A percentile compares a stretch with the other conserved stretches of the same genome.
These are phyloP conservation scores for Pipistrellus kuhlii DNA, from an alignment of 2,797 vertebrate species.

Conservation along the genomic window DNA sequence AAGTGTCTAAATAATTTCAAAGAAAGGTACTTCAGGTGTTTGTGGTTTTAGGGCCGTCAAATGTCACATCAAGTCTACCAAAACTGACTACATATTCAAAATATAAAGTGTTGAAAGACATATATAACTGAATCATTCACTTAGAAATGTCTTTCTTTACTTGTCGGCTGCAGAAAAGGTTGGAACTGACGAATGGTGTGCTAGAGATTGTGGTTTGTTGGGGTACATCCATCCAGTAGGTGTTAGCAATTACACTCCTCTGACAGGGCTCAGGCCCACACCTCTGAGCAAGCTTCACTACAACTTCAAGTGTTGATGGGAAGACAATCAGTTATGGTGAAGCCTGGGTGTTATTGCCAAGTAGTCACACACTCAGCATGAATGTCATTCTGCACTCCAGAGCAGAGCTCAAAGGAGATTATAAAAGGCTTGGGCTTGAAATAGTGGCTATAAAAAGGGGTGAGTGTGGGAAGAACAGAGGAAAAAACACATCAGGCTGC, in stretches of 20 bases:
- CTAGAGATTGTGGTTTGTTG: conserved; percentile 57
- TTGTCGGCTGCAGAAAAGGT: conserved; percentile 50
- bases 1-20: conserved; percentile 59
- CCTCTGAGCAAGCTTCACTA: neutral
- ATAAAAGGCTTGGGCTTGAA: neutral
- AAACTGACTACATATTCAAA: conserved; percentile 37
- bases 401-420: conserved; percentile 28
- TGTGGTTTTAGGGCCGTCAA: conserved; percentile 69
- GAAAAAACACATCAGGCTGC: conserved; percentile 51
- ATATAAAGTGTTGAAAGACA: conserved; percentile 62
- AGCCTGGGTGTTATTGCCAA: conserved; percentile 36
- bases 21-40: conserved; percentile 26
- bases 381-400: conserved; percentile 4
- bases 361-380: neutral
- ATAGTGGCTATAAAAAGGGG: neutral
- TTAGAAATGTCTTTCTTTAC: conserved; percentile 75
- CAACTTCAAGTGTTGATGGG: conserved; percentile 47
- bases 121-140: conserved; percentile 19
- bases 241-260: conserved; percentile 43
- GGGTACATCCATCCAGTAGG: neutral
- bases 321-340: conserved; percentile 58
- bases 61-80: conserved; percentile 39
- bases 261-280: conserved; percentile 55
- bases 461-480: conserved; percentile 40
- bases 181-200: conserved; percentile 68